These are phyloP conservation scores for Elysia crispata DNA, from an alignment of 2,888 invertebrate genomes.

Conservation along the genomic window DNA sequence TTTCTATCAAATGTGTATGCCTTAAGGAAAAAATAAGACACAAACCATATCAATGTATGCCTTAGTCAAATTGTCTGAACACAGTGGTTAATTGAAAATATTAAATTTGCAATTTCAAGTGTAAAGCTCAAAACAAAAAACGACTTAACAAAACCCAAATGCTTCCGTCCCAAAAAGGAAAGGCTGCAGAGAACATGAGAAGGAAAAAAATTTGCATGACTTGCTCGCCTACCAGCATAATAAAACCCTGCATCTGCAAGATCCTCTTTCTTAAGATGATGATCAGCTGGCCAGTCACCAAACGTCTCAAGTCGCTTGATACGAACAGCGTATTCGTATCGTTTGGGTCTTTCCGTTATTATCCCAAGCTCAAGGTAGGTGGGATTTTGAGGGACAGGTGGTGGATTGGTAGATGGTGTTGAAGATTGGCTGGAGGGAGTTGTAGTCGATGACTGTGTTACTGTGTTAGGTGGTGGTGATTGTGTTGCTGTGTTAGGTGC, in stretches of 20 bases:
- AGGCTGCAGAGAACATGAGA: no score
- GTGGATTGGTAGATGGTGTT: neutral
- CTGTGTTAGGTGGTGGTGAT: neutral
- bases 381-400: neutral
- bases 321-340: constrained; percentile 48
- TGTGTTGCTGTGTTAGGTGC: neutral
- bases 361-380: constrained; percentile 52
- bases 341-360: constrained; percentile 47
- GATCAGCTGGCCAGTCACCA: constrained; percentile 47
- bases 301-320: constrained; percentile 42
- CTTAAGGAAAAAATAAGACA: no score
- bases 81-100: no score
- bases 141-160: no score
- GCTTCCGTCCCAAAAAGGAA: no score
- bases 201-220: no score
- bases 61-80: no score
- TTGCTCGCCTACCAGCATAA: constrained; percentile 35
- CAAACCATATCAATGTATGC: no score
- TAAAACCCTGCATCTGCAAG: constrained; percentile 47
- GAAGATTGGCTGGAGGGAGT: neutral
- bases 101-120: no score
- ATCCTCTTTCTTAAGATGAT: constrained; percentile 43
- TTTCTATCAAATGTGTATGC: no score
- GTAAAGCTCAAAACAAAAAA: no score
- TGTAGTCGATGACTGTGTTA: neutral